Evolutionary conservation across 2,888 invertebrate species (phyloP), one percentile per base, ranked within the genome.

Genomic region (Agrochola macilenta): DNA sequence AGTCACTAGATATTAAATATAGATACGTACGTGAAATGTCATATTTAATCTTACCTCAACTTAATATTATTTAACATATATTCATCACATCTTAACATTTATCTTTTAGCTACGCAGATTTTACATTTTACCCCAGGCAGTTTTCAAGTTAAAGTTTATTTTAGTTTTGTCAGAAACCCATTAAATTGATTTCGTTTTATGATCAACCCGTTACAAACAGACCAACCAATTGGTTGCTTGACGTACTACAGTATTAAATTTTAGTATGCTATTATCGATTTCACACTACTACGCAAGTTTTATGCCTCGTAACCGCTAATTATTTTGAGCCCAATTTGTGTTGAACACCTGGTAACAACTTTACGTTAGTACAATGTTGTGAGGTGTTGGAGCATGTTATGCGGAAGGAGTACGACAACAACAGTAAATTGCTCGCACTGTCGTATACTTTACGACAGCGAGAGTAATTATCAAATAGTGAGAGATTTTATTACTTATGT

Each of bases 251-350:
- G 85, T 79, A 89, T 89, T 84, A 90, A 91, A 88, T 88, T 91
- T 91, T 91, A 92, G 87, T 89, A 88, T 87, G 89, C 90, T 87
- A 92, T 93, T 93, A 93, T 91, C 90, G 90, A 92, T 92, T 91
- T 92, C 91, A 91, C 93, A 92, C 91, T 89, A 84, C 86, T 90
- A 86, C 91, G 92, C 84, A 82, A 88, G 79, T 85, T 93, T 93
- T 93, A 94, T 91, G 89, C 90, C 89, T 89, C 80, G 88, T 92
- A 92, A 91, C 89, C 82, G 93, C 93, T 95, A 95, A 95, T 93
- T 93, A 94, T 92, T 87, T 87, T 83, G 85, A 87, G 78, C 75
- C 85, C 88, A 88, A 88, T 88, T 82, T 79, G 72, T 79, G 76
- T 82, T 73, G 66, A 81, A 86, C 87, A 88, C 88, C 83, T 89